Evolutionary conservation across 2,797 vertebrate species (phyloP).

Genomic region (Anisognathus igniventris): DNA sequence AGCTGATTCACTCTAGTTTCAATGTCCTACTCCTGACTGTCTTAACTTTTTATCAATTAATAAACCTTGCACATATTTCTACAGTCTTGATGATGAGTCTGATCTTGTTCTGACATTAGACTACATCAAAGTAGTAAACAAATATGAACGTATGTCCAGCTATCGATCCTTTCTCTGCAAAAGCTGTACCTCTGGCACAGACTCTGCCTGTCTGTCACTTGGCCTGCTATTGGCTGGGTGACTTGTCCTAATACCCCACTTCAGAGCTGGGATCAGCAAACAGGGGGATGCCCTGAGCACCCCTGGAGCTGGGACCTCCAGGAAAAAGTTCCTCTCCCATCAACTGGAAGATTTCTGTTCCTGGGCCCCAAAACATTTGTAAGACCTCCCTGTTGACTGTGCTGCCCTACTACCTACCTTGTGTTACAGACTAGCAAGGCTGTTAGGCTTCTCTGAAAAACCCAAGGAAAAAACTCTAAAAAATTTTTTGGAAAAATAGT

Average conservation of each 20-base stretch:
- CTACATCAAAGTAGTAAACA: neutral
- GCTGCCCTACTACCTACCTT: neutral
- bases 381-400: neutral
- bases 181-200: neutral
- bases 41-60: neutral
- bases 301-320: neutral
- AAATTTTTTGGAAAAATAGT: neutral
- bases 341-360: neutral
- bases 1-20: neutral
- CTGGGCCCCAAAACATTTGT: rapidly evolving
- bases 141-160: neutral
- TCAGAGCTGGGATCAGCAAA: neutral
- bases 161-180: neutral
- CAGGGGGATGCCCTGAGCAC: neutral
- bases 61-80: neutral
- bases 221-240: neutral
- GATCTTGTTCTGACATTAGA: neutral
- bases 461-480: neutral
- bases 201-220: neutral
- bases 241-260: neutral
- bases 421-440: neutral
- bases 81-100: neutral
- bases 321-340: neutral
- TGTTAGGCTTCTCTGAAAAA: neutral
- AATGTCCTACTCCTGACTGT: neutral